Evolutionary conservation across 2,888 invertebrate genomes (phyloP).

Genomic region (Resseliella maxima): DNA sequence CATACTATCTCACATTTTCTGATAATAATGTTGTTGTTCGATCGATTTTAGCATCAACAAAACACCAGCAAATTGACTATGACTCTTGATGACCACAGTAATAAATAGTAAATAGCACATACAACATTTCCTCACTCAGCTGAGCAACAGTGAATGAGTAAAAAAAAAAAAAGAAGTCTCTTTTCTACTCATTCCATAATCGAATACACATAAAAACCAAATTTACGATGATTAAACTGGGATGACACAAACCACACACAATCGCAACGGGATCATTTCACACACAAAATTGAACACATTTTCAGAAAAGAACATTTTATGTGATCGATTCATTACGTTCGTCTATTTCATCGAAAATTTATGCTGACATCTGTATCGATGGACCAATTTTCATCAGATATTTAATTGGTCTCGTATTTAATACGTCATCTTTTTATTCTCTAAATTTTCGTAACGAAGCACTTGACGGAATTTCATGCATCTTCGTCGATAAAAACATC

Average conservation of each 20-base stretch:
- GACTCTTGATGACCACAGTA: neutral
- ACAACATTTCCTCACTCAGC: neutral
- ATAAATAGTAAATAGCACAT: conserved; percentile 55
- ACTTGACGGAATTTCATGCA: neutral
- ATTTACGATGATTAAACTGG: conserved; percentile 55
- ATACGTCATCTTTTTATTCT: neutral
- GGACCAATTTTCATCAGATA: neutral
- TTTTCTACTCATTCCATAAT: neutral
- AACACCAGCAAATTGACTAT: conserved; percentile 35
- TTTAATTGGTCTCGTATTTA: conserved; percentile 25
- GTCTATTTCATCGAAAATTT: neutral
- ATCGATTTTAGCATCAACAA: conserved; percentile 19
- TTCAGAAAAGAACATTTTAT: neutral
- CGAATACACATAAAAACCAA: conserved; percentile 43
- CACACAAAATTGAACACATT: neutral
- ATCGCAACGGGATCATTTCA: neutral
- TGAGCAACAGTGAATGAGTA: too few species aligned
- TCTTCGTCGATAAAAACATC: neutral
- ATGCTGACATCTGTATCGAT: neutral
- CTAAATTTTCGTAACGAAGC: neutral
- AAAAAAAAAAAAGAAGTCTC: too few species aligned
- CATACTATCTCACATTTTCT: neutral
- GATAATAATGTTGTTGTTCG: conserved; percentile 6
- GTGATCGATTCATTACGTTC: neutral
- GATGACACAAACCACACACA: neutral